phyloP scores from a whole-genome alignment of 2,888 invertebrate genomes.

The Prosapia bicincta region DNA sequence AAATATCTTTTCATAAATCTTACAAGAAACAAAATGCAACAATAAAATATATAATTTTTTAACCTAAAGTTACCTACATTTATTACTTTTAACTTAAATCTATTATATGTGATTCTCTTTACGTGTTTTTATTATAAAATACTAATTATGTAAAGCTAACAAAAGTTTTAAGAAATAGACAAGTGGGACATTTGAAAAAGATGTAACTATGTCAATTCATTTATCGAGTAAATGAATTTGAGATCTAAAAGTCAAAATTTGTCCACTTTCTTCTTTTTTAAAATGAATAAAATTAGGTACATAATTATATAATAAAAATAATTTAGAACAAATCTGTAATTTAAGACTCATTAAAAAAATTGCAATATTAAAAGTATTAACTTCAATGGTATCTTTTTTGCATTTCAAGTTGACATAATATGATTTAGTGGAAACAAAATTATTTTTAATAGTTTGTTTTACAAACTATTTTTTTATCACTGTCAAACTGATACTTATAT shows the following conservation, averaged over 20 bases:
- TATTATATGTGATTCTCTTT: not conserved
- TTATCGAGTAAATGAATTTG: not conserved
- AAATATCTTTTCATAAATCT: not conserved
- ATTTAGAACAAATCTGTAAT: not conserved
- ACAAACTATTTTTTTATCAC: too few relatives aligned
- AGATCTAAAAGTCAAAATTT: not conserved
- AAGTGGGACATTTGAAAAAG: not conserved
- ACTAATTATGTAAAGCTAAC: too few relatives aligned
- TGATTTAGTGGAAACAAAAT: too few relatives aligned
- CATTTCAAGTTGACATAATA: too few relatives aligned
- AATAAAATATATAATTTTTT: not conserved
- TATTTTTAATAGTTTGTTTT: too few relatives aligned
- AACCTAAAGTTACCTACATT: not conserved
- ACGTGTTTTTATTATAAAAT: not conserved
- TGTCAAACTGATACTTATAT: too few relatives aligned
- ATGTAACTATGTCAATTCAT: not conserved
- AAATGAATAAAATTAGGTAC: not conserved
- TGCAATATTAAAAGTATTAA: too few relatives aligned
- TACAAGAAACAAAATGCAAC: not conserved
- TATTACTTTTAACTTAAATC: not conserved
- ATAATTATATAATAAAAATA: not conserved
- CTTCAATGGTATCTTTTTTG: too few relatives aligned
- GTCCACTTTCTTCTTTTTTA: not conserved
- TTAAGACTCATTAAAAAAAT: too few relatives aligned
- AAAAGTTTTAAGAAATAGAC: too few relatives aligned